phyloP scores from a whole-genome alignment of 1,140 invertebrate species.

The Platyscapa corneri region DNA sequence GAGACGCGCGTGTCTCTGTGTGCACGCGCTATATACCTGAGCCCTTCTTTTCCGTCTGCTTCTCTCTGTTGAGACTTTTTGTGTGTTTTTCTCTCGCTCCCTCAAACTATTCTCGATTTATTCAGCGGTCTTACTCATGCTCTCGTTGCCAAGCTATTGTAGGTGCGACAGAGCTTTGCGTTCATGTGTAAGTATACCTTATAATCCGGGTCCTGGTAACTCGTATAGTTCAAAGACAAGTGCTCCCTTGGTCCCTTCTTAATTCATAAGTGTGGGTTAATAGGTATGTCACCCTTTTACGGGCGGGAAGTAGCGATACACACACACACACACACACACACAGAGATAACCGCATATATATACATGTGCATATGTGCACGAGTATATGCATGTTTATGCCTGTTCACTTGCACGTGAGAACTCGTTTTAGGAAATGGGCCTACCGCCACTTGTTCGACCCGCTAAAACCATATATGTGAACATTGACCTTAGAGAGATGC shows the following conservation, averaged over 20 bases:
- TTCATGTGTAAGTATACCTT: neutral
- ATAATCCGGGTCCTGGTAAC: slow-evolving; percentile 42
- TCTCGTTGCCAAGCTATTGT: slow-evolving; percentile 11
- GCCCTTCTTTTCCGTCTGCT: slow-evolving; percentile 15
- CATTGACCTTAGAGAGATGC: neutral
- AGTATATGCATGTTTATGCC: neutral
- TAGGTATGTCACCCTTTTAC: slow-evolving; percentile 41
- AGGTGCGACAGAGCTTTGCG: neutral
- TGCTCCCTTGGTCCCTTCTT: neutral
- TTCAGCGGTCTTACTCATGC: neutral
- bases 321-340: too few relatives aligned
- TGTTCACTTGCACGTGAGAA: slow-evolving; percentile 50
- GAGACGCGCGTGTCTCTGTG: neutral
- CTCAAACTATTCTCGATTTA: slow-evolving; percentile 9
- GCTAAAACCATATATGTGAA: neutral
- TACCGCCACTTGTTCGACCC: slow-evolving; percentile 39
- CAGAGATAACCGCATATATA: too few relatives aligned
- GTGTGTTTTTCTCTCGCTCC: neutral
- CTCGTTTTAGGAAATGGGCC: slow-evolving; percentile 49
- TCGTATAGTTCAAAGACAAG: neutral
- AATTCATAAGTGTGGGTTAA: neutral
- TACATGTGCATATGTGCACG: too few relatives aligned
- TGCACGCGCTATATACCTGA: neutral
- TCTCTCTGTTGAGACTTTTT: neutral
- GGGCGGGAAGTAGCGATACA: neutral